A percentile compares a stretch with the other conserved stretches of the same genome.
Evolutionary conservation across 2,888 invertebrate species (phyloP).

Genomic region (Meta bourneti): DNA sequence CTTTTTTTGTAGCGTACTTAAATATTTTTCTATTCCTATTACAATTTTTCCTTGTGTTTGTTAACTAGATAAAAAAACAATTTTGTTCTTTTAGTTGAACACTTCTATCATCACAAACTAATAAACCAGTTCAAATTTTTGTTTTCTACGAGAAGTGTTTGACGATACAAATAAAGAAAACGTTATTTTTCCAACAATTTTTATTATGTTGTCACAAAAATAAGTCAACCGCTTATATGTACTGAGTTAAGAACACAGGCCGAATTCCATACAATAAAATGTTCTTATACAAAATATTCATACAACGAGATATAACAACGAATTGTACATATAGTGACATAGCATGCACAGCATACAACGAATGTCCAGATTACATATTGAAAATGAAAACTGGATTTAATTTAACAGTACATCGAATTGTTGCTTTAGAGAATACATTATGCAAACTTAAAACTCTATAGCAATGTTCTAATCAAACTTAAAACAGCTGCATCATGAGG

Average conservation of each 20-base stretch:
- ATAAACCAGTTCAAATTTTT: too few species aligned
- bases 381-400: slow-evolving; percentile 32
- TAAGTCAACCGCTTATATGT: slow-evolving; percentile 27
- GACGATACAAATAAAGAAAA: too few species aligned
- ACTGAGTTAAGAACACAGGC: background rate
- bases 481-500: background rate
- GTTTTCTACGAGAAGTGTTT: too few species aligned
- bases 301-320: slow-evolving; percentile 18
- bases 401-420: background rate
- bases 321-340: slow-evolving; percentile 13
- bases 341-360: slow-evolving; percentile 52
- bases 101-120: too few species aligned
- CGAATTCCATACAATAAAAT: slow-evolving; percentile 9
- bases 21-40: too few species aligned
- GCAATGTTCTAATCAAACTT: background rate
- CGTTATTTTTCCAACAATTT: slow-evolving; percentile 5
- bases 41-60: too few species aligned
- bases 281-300: slow-evolving; percentile 7
- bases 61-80: too few species aligned
- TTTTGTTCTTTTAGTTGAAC: too few species aligned
- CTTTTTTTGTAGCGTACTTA: too few species aligned
- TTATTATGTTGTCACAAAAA: slow-evolving; percentile 53
- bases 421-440: background rate
- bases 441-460: background rate
- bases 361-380: background rate